Evolutionary conservation across 64 coral and sea anemone genomes (phyloP).

Genomic region (Porites australiensis): DNA sequence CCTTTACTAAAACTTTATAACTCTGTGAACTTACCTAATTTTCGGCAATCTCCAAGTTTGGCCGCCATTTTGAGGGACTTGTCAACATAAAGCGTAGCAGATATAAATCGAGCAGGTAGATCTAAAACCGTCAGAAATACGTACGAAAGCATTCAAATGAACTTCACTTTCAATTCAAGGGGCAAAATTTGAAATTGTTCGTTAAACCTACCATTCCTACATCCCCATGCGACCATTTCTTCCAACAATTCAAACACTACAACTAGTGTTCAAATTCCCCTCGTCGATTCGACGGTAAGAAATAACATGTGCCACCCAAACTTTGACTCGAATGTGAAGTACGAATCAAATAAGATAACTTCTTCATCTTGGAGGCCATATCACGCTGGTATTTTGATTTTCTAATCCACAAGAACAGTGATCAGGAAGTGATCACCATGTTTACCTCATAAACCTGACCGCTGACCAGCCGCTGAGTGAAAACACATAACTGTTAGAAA

Average conservation of each 20-base stretch:
- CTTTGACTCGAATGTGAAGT: neutral
- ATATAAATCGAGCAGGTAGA: constrained; percentile 8
- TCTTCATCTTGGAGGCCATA: no score
- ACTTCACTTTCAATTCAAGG: no score
- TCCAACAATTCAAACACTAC: neutral
- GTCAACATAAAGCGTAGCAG: constrained; percentile 5
- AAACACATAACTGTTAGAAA: no score
- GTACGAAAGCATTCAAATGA: neutral
- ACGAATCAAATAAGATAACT: no score
- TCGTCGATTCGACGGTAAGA: constrained; percentile 7
- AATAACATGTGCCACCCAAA: neutral
- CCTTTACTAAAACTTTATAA: constrained; percentile 1
- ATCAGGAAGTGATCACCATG: no score
- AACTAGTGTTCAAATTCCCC: constrained; percentile 5
- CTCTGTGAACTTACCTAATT: constrained; percentile 4
- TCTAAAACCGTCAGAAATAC: constrained; percentile 21
- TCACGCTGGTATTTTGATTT: no score
- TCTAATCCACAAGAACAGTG: no score
- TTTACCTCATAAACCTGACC: no score
- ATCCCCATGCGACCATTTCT: no score
- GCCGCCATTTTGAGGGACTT: constrained; percentile 25
- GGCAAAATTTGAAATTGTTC: no score
- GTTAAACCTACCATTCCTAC: no score
- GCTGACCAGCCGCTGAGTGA: no score
- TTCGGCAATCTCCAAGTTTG: constrained; percentile 9